Percentiles rank a stretch among this genome's conserved stretches.
Evolutionary conservation across 2,888 invertebrate species (phyloP).

Genomic region (Drosophila dives): DNA sequence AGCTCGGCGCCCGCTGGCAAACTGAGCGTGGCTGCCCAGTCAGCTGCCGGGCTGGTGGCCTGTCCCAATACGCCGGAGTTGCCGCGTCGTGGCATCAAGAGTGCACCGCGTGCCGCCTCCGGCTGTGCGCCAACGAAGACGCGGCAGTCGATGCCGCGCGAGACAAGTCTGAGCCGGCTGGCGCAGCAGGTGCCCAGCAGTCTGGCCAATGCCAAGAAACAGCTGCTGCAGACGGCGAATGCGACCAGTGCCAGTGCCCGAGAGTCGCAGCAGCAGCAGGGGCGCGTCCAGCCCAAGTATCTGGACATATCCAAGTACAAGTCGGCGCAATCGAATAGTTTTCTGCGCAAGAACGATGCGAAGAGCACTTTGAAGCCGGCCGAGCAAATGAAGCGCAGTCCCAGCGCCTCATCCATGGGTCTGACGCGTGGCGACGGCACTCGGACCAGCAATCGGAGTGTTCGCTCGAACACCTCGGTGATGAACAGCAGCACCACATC

Average conservation of each 20-base stretch:
- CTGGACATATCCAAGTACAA: constrained; percentile 88
- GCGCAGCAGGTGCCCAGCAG: constrained; percentile 84
- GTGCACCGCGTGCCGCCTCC: constrained; percentile 69
- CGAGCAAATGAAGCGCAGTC: constrained; percentile 83
- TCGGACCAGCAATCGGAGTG: constrained; percentile 83
- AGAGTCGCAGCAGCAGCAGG: constrained; percentile 56
- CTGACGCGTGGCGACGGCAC: constrained; percentile 82
- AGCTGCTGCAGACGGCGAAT: constrained; percentile 82
- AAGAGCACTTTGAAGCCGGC: constrained; percentile 83
- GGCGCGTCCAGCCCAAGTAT: constrained; percentile 85
- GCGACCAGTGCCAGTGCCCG: constrained; percentile 32
- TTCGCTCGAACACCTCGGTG: constrained; percentile 81
- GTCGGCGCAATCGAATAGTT: constrained; percentile 85
- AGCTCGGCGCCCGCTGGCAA: constrained; percentile 83
- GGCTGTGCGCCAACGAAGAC: constrained; percentile 51
- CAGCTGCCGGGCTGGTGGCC: constrained; percentile 80
- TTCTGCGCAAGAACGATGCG: constrained; percentile 86
- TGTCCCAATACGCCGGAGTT: constrained; percentile 87
- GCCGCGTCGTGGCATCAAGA: constrained; percentile 84
- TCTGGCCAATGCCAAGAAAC: constrained; percentile 84
- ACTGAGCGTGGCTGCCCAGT: constrained; percentile 37
- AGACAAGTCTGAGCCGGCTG: constrained; percentile 84
- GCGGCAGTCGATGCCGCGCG: constrained; percentile 85
- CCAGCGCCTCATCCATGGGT: constrained; percentile 84
- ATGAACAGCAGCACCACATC: constrained; percentile 80